phyloP scores from a whole-genome alignment of 2,797 vertebrate species.

The Microctenopoma stevenorrisi region DNA sequence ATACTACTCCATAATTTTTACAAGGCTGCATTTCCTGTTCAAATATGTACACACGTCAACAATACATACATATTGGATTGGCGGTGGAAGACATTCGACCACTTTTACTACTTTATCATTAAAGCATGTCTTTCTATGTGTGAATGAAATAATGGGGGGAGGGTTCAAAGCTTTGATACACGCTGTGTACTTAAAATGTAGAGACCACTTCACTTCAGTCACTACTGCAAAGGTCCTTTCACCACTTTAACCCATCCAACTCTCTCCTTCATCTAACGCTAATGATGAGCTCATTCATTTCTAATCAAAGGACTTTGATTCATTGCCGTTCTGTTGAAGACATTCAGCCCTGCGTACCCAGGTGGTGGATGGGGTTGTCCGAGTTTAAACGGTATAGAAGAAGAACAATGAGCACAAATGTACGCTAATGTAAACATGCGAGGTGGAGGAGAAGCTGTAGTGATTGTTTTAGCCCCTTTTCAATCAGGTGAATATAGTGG shows the following conservation, averaged over 20 bases:
- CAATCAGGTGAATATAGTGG: slow-evolving; percentile 19
- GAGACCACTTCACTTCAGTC: slow-evolving; percentile 58
- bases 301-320: slow-evolving; percentile 72
- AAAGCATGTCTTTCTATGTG: slow-evolving; percentile 42
- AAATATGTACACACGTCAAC: slow-evolving; percentile 19
- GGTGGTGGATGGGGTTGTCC: slow-evolving; percentile 45
- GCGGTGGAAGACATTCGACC: not conserved
- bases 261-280: slow-evolving; percentile 73
- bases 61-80: slow-evolving; percentile 1
- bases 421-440: slow-evolving; percentile 11
- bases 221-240: slow-evolving; percentile 66
- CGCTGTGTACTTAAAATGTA: slow-evolving; percentile 53
- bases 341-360: slow-evolving; percentile 38
- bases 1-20: not conserved
- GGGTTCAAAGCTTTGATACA: slow-evolving; percentile 60
- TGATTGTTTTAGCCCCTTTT: slow-evolving; percentile 18
- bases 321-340: slow-evolving; percentile 51
- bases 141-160: slow-evolving; percentile 39
- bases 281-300: slow-evolving; percentile 74
- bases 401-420: slow-evolving; percentile 8
- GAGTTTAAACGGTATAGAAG: slow-evolving; percentile 48
- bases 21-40: not conserved
- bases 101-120: slow-evolving; percentile 54
- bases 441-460: slow-evolving; percentile 19
- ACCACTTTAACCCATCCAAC: slow-evolving; percentile 71